phyloP scores from a whole-genome alignment of 2,113 vertebrate species.

The Sterrhoptilus dennistouni region DNA sequence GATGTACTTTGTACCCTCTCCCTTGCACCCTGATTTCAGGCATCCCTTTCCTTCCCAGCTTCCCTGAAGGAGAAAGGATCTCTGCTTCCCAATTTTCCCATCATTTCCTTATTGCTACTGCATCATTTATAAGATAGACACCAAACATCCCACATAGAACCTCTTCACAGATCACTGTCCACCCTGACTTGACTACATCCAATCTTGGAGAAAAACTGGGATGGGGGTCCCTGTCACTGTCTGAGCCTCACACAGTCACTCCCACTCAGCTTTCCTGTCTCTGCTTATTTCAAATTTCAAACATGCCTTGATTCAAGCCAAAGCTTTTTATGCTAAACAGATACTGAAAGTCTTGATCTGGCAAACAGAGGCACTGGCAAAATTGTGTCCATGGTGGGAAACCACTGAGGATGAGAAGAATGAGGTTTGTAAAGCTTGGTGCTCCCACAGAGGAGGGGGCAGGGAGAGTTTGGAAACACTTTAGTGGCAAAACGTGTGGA shows the following conservation, averaged over 20 bases:
- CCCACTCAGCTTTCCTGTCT: not conserved
- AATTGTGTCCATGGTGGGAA: not conserved
- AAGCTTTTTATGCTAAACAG: slow-evolving; percentile 40
- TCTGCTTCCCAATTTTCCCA: not conserved
- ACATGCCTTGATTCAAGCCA: not conserved
- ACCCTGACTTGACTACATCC: not conserved
- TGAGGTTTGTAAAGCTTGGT: not conserved
- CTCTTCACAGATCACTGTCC: not conserved
- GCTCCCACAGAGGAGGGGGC: not conserved
- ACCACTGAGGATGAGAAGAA: not conserved
- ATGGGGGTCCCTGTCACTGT: not conserved
- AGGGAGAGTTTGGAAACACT: slow-evolving; percentile 11
- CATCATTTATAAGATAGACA: not conserved
- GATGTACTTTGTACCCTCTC: not conserved
- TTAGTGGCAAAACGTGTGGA: not conserved
- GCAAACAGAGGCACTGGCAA: slow-evolving; percentile 18
- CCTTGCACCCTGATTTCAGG: not conserved
- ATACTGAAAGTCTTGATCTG: slow-evolving; percentile 56
- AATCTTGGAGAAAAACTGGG: not conserved
- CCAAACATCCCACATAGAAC: not conserved
- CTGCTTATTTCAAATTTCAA: slow-evolving; percentile 13
- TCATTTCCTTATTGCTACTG: not conserved
- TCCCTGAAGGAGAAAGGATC: not conserved
- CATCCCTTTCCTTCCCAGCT: not conserved
- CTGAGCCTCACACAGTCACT: not conserved